Evolutionary conservation across 2,888 invertebrate species (phyloP), one percentile per base, ranked within the genome.

Genomic region (Chesias legatella): DNA sequence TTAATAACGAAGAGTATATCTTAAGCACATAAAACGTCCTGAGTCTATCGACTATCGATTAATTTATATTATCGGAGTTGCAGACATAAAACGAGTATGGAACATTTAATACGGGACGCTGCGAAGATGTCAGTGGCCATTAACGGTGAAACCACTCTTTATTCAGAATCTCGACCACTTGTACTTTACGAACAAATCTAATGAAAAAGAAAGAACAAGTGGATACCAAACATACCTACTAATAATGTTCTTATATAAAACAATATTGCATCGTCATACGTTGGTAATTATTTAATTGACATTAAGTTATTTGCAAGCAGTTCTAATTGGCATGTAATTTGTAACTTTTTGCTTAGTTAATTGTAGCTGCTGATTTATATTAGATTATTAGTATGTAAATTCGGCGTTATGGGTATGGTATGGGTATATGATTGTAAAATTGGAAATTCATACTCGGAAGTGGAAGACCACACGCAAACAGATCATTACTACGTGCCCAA

Each of bases 141-240:
- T 77, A 76, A 77, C 67, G 76, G 80, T 68, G 65, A 75, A 74
- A 70, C 76, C 62, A 64, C 73, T 75, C 68, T 75, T 73, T 78
- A 78, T 79, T 79, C 73, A 73, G 71, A 67, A 71, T 72, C 67
- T 66, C 49, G 64, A 60, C 63, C 60, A 63, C 63, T 64, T 61
- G 62, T 63, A 68, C 56, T 69, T 71, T 63, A 64, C 63, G 63
- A 67, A 58, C 60, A 51, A 49, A 56, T 50, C 60, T 61, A 60
- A 59, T 58, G 61, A 60, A 58, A 56, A 55, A 52, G 62, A 63
- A 65, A 59, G 61, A 59, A 62, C 54, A 64, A 56, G 60, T 59
- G 60, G 48, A 57, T 52, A 52, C 55, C 55, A 50, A 51, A 47
- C 63, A 67, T 64, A 62, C 60, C 58, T 39, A 46, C 40, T 35